These are phyloP conservation scores for Dipodomys spectabilis DNA, from an alignment of 2,113 vertebrate genomes.

Conservation along the genomic window DNA sequence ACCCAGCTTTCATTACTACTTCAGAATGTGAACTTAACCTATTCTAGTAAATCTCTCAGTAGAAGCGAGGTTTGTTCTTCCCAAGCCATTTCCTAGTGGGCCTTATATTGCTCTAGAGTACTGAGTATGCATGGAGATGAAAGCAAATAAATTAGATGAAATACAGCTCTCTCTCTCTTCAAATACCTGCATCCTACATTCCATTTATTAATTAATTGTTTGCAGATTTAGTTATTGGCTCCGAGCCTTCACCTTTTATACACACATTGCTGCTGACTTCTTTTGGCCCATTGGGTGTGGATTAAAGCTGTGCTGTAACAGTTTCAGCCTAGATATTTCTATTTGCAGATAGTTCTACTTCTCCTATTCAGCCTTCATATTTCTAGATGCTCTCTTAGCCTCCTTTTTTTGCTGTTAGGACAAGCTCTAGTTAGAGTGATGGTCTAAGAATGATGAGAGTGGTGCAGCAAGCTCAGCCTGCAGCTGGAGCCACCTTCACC, in stretches of 20 bases:
- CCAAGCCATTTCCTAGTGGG: not conserved
- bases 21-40: not conserved
- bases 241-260: not conserved
- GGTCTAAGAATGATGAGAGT: too few relatives aligned
- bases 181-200: not conserved
- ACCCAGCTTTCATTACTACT: not conserved
- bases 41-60: not conserved
- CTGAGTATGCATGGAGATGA: not conserved
- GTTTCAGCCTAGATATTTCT: not conserved
- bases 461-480: not conserved
- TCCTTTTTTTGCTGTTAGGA: not conserved
- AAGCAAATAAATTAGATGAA: conserved; percentile 13
- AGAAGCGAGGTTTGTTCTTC: not conserved
- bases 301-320: not conserved
- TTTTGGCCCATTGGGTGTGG: not conserved
- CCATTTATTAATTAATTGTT: not conserved
- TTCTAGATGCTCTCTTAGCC: too few relatives aligned
- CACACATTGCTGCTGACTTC: not conserved
- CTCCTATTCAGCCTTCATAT: too few relatives aligned
- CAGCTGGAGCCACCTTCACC: not conserved
- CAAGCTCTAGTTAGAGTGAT: not conserved
- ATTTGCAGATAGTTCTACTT: too few relatives aligned
- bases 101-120: not conserved
- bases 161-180: not conserved
- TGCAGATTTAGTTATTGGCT: not conserved